Evolutionary conservation across 2,888 invertebrate genomes (phyloP).

Genomic region (Campoplex nolae): DNA sequence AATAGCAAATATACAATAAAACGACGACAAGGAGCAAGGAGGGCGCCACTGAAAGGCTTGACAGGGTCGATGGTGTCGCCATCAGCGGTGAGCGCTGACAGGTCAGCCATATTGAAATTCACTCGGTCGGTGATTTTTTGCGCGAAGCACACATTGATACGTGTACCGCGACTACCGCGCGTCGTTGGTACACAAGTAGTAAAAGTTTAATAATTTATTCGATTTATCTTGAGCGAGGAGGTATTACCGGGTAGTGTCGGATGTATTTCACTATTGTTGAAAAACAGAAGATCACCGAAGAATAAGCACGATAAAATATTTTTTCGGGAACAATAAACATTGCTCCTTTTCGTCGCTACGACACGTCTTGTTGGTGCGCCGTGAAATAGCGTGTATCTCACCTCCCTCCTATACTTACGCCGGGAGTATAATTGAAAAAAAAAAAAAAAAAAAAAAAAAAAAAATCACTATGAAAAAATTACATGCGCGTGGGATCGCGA

Average conservation of each 20-base stretch:
- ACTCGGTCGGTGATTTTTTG: conserved; percentile 86
- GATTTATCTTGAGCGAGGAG: background rate
- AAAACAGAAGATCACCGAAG: background rate
- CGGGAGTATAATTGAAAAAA: conserved; percentile 27
- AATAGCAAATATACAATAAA: conserved; percentile 1
- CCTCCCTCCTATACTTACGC: background rate
- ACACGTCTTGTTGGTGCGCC: conserved; percentile 37
- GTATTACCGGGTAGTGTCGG: background rate
- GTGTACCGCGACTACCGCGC: conserved; percentile 46
- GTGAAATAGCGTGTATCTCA: conserved; percentile 34
- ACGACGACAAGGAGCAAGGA: background rate
- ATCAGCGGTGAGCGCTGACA: conserved; percentile 40
- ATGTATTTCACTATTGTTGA: background rate
- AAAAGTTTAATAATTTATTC: background rate
- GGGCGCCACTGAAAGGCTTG: conserved; percentile 34
- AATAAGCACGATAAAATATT: background rate
- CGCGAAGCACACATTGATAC: conserved; percentile 79
- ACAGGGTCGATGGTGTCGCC: conserved; percentile 81
- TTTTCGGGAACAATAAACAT: conserved; percentile 32
- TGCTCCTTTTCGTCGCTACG: background rate
- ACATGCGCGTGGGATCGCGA: conserved; percentile 33
- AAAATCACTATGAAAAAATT: conserved; percentile 43
- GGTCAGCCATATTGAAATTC: conserved; percentile 86
- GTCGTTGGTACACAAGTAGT: conserved; percentile 15
- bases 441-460: background rate